A percentile compares a stretch with the other conserved stretches of the same genome.
These are phyloP conservation scores for Parazoanthus darwini DNA, from an alignment of 92 coral and sea anemone genomes.

Conservation along the genomic window DNA sequence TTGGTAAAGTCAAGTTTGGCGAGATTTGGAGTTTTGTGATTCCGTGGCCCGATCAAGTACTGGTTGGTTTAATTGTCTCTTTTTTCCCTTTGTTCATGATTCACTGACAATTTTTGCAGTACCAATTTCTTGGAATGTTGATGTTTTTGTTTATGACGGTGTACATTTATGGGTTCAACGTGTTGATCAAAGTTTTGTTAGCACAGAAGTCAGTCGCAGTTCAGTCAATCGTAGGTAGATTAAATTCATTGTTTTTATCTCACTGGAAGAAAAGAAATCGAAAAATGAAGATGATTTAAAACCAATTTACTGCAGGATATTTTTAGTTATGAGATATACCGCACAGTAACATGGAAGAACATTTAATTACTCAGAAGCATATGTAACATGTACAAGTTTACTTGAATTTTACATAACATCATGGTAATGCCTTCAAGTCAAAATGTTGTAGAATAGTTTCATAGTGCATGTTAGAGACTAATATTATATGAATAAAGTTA, in stretches of 20 bases:
- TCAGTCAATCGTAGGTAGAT: neutral
- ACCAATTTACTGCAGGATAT: no score
- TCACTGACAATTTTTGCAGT: neutral
- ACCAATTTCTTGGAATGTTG: neutral
- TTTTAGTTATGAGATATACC: no score
- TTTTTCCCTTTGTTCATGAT: neutral
- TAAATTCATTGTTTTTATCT: neutral
- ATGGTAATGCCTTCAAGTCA: neutral
- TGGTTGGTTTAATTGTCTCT: neutral
- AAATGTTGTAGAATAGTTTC: neutral
- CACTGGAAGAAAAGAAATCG: neutral
- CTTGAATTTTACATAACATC: neutral
- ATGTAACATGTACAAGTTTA: neutral
- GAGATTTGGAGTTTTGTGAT: neutral
- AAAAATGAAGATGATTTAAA: no score
- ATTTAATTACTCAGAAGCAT: no score
- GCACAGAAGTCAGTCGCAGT: neutral
- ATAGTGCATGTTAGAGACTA: neutral
- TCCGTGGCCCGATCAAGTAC: neutral
- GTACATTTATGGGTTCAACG: neutral
- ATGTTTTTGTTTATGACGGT: neutral
- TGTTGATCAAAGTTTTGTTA: neutral
- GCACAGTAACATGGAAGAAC: no score
- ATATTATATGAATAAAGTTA: no score
- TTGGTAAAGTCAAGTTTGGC: neutral